Percentiles rank a stretch among this genome's conserved stretches.
Evolutionary conservation across 1,140 invertebrate genomes (phyloP).

Genomic region (Stratiolaelaps scimitus): DNA sequence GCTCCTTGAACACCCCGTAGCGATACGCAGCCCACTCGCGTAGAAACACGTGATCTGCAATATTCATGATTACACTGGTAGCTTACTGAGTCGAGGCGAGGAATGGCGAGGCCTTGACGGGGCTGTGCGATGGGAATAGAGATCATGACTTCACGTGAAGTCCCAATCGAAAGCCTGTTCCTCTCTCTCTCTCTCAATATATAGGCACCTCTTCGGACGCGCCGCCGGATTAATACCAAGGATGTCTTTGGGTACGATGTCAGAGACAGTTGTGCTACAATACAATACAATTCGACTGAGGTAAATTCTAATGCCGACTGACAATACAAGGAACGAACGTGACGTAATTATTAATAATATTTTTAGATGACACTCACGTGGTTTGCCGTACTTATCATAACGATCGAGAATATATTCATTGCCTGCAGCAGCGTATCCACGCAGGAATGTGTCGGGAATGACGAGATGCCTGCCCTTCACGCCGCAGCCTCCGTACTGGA

Average conservation of each 20-base stretch:
- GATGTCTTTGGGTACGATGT: too few species aligned
- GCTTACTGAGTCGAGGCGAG: too few species aligned
- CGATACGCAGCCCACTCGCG: conserved; percentile 38
- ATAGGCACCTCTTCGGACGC: too few species aligned
- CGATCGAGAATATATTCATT: not conserved
- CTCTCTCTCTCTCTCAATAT: too few species aligned
- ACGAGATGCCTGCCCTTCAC: conserved; percentile 50
- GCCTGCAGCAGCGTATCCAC: not conserved
- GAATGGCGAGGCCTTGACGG: conserved; percentile 32
- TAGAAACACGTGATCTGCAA: conserved; percentile 40
- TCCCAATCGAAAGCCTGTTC: too few species aligned
- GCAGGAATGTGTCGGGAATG: conserved; percentile 42
- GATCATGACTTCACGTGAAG: too few species aligned
- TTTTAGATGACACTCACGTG: conserved; percentile 13
- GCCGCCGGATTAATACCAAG: too few species aligned
- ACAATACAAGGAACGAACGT: too few species aligned
- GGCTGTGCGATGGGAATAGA: not conserved
- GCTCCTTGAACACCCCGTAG: conserved; percentile 39
- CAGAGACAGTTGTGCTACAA: too few species aligned
- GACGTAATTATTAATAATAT: not conserved
- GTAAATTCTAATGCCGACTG: too few species aligned
- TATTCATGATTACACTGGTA: too few species aligned
- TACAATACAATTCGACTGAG: too few species aligned
- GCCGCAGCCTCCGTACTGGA: conserved; percentile 50
- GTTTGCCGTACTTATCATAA: conserved; percentile 25